Evolutionary conservation across 2,888 invertebrate genomes (phyloP), one percentile per base, ranked within the genome.

Genomic region (Shargacucullia verbasci): DNA sequence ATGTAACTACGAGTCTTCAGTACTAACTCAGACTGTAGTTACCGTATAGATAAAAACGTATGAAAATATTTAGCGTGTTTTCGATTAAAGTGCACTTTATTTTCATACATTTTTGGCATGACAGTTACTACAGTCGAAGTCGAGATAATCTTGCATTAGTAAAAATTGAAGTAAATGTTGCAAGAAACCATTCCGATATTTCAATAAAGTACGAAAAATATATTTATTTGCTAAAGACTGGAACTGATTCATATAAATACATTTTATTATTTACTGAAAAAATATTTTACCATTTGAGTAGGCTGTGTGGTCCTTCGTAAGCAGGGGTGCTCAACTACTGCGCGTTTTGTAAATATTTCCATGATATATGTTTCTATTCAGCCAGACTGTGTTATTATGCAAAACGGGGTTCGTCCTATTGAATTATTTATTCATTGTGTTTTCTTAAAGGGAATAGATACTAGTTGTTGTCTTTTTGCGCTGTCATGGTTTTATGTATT

Each of bases 331-430:
- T 69, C 46, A 40, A 41, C 62, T 53, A 47, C 44, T 20, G 14
- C 43, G 33, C 37, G 41, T 29, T 27, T 39, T 10, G 12, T 40
- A 48, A 39, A 56, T 53, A 66, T 69, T 66, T 65, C 45, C 67
- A 53, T 64, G 59, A 75, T 75, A 57, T 59, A 75, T 60, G 72
- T 55, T 62, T 71, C 52, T 66, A 73, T 74, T 71, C 65, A 63
- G 45, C 12, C 56, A 59, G 50, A 57, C 62, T 66, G 45, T 59
- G 62, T 67, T 74, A 75, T 74, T 70, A 75, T 70, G 70, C 59
- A 67, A 59, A 70, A 61, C 47, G n/a, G 0, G 31, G 53, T 53
- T 58, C 48, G 37, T 58, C 50, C 61, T 63, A 52, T 58, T 74
- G 73, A 73, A 74, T 73, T 64, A 75, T 74, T 69, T 71, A 71